Conservation (phyloP, 2,888 invertebrate genomes). For the Eupithecia vulgata region DNA sequence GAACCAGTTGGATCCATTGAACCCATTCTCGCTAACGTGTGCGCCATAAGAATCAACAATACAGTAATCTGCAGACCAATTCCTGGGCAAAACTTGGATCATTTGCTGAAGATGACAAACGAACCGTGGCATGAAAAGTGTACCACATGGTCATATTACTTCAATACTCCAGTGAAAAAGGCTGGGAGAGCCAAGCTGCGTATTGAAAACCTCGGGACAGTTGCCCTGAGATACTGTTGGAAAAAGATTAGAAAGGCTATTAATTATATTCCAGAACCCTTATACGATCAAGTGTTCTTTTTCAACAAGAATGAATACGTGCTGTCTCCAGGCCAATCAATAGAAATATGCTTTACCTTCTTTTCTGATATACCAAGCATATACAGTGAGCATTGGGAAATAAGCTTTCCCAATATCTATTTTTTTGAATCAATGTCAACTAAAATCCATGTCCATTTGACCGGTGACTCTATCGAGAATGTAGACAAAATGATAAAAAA, state of each 20-base stretch:
- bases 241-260: slow-evolving; percentile 64
- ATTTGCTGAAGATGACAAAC: slow-evolving; percentile 53
- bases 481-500: slow-evolving; percentile 50
- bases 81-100: slow-evolving; percentile 51
- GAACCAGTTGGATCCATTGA: slow-evolving; percentile 30
- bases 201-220: slow-evolving; percentile 81
- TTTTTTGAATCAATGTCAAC: slow-evolving; percentile 64
- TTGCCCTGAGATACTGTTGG: slow-evolving; percentile 79
- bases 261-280: slow-evolving; percentile 63
- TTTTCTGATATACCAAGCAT: slow-evolving; percentile 66
- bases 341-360: slow-evolving; percentile 77
- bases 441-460: slow-evolving; percentile 63
- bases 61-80: slow-evolving; percentile 63
- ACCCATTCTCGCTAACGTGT: slow-evolving; percentile 51
- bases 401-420: slow-evolving; percentile 71
- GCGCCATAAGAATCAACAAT: slow-evolving; percentile 71
- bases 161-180: slow-evolving; percentile 64
- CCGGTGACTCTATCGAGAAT: slow-evolving; percentile 68
- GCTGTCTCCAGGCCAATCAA: slow-evolving; percentile 78
- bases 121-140: slow-evolving; percentile 62
- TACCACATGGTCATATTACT: slow-evolving; percentile 72
- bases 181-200: slow-evolving; percentile 67
- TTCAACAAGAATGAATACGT: slow-evolving; percentile 84
- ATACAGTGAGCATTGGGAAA: slow-evolving; percentile 77
- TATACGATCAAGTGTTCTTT: slow-evolving; percentile 75